Evolutionary conservation across 2,888 invertebrate genomes (phyloP).

Genomic region (Nematopogon swammerdamellus): DNA sequence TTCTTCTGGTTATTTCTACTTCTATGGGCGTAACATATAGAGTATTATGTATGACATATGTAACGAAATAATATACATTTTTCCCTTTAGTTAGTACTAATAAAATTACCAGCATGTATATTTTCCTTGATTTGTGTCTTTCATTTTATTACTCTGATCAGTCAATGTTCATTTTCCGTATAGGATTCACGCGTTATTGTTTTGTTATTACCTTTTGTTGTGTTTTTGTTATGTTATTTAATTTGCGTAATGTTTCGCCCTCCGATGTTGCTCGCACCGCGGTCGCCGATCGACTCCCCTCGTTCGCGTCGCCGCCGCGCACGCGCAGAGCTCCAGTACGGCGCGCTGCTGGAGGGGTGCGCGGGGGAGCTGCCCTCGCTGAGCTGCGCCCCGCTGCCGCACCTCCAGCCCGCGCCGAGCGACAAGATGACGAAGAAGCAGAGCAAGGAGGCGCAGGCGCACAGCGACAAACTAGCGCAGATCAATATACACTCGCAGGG

Average conservation of each 20-base stretch:
- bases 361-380: conserved; percentile 52
- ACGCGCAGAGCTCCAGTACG: conserved; percentile 55
- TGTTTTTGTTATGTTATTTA: too few relatives aligned
- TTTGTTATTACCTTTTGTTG: too few relatives aligned
- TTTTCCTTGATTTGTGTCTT: conserved; percentile 9
- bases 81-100: too few relatives aligned
- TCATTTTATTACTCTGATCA: not conserved
- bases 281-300: conserved; percentile 2
- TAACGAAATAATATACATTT: too few relatives aligned
- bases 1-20: too few relatives aligned
- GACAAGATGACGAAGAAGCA: conserved; percentile 59
- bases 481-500: conserved; percentile 83
- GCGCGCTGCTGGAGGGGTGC: conserved; percentile 50
- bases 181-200: too few relatives aligned
- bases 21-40: too few relatives aligned
- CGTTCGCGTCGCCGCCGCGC: conserved; percentile 13
- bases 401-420: conserved; percentile 44
- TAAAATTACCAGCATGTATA: too few relatives aligned
- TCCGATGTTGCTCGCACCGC: not conserved
- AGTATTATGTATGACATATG: too few relatives aligned
- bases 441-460: conserved; percentile 65
- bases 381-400: conserved; percentile 46
- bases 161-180: too few relatives aligned
- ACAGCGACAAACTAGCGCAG: conserved; percentile 71
- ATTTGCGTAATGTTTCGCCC: not conserved